These are phyloP conservation scores for Anolis apletophallus DNA, from an alignment of 2,797 vertebrate genomes.

Conservation along the genomic window DNA sequence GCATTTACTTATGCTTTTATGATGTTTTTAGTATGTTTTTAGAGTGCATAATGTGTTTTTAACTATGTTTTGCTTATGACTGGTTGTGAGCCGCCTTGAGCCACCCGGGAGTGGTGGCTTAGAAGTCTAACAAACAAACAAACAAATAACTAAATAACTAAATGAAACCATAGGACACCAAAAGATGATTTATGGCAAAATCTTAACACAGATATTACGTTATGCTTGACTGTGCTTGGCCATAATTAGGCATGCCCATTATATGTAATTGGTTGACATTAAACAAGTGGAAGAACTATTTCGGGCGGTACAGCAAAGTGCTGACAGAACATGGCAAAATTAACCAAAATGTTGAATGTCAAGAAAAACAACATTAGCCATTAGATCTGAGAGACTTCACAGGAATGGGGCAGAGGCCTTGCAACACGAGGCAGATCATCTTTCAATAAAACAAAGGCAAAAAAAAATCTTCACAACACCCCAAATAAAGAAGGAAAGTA, in stretches of 20 bases:
- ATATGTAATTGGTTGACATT: slow-evolving; percentile 38
- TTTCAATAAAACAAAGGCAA: background rate
- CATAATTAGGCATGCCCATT: slow-evolving; percentile 36
- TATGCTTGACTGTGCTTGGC: slow-evolving; percentile 51
- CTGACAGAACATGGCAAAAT: rapidly evolving
- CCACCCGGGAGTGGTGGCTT: too few species aligned
- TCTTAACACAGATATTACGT: background rate
- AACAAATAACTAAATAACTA: too few species aligned
- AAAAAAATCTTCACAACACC: background rate
- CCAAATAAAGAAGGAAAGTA: background rate
- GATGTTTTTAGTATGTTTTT: too few species aligned
- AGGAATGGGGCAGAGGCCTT: background rate
- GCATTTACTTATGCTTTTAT: too few species aligned
- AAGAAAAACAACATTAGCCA: slow-evolving; percentile 16
- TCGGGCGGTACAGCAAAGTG: background rate
- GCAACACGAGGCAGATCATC: background rate
- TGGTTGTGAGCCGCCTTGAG: too few species aligned
- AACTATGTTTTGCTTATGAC: too few species aligned
- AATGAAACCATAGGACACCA: background rate
- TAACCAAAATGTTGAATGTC: slow-evolving; percentile 21
- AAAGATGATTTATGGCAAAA: background rate
- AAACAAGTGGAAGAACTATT: background rate
- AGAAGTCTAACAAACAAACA: too few species aligned
- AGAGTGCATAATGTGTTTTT: too few species aligned
- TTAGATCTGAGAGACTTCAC: background rate